Evolutionary conservation across 2,797 vertebrate species (phyloP), one percentile per base, ranked within the genome.

Genomic region (Rhabdomys pumilio): DNA sequence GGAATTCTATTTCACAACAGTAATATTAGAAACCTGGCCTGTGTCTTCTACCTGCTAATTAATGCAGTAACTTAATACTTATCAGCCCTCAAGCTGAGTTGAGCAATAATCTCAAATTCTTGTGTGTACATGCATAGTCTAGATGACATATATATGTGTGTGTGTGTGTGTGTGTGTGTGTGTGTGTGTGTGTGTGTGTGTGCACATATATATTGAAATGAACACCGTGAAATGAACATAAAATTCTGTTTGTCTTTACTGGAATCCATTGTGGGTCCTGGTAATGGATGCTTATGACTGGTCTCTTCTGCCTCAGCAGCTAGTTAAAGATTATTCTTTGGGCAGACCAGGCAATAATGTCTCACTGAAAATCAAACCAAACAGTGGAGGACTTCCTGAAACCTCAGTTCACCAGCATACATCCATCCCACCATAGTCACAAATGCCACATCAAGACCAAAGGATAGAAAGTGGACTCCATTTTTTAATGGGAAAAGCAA

Each of bases 251-350:
- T 1, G 0, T 47, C 29, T 93, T 3, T 15, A 44, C 14, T 38
- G 44, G 20, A 7, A 1, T 31, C 5, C 29, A 79, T 50, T 63
- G 41, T 1, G 3, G 20, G 3, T 14, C 0, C 0, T 1, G 14
- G 38, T 34, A 15, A 50, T 15, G 11, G 7, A 15, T 44, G 12
- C 10, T 6, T 22, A 0, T 24, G 8, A 2, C n/a, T 31, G 4
- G 1, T 34, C 34, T 82, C 20, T n/a, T 34, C 1, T 17, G 34
- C 53, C 22, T 55, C 12, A 76, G 59, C 22, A 61, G n/a, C 2
- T 26, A 34, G 9, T 26, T 53, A 13, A 53, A 12, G 12, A 41
- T 89, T 80, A 19, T 50, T 38, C 50, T 84, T 26, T 19, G 80
- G 34, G 13, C 10, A 44, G 26, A 14, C 12, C 63, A n/a, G 14